Base-by-base conservation (phyloP, 2,888 invertebrate genomes). In the Papilio gigon region DNA sequence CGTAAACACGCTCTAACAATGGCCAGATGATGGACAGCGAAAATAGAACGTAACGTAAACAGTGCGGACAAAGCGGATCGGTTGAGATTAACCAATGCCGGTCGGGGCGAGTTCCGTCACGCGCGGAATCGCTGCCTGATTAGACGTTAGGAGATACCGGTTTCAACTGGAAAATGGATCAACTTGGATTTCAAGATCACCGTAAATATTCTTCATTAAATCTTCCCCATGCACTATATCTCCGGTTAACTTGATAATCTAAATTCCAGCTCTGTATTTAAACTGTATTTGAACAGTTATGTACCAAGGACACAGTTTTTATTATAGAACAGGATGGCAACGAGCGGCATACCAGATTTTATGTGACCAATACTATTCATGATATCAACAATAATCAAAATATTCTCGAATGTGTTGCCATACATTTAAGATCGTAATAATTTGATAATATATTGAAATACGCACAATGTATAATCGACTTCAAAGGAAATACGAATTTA, bases 11-110 rank as follows among this genome's bases (percentile, higher is more conserved):
- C 71, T 84, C 82, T 90, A 90, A 92, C 91, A 92, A 92, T 90
- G 90, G 79, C 89, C 89, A 90, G 90, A 90, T 90, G 90, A 90
- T 87, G 89, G 87, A 88, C 89, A 86, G 83, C 88, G 83, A 88
- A 92, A 92, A 92, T 92, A 92, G 90, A 90, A 83, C 85, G 80
- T 85, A 89, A 86, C 78, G 85, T 92, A 91, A 91, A 92, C 91
- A 89, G 75, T 75, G 81, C 87, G 88, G 87, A 89, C 90, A 89
- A 88, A 89, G 85, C 88, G 85, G 83, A 80, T 80, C 80, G 84
- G 82, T 79, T 84, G 88, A 87, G 84, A 67, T 61, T 67, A 67
- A 67, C 67, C 67, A 67, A 67, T 42, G 65, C 11, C 40, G 50
- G 47, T n/a, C 27, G 67, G 37, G 50, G 30, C 50, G 25, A 50